Evolutionary conservation across 2,797 vertebrate genomes (phyloP), one percentile per base, ranked within the genome.

Genomic region (Diglossa cyanea): DNA sequence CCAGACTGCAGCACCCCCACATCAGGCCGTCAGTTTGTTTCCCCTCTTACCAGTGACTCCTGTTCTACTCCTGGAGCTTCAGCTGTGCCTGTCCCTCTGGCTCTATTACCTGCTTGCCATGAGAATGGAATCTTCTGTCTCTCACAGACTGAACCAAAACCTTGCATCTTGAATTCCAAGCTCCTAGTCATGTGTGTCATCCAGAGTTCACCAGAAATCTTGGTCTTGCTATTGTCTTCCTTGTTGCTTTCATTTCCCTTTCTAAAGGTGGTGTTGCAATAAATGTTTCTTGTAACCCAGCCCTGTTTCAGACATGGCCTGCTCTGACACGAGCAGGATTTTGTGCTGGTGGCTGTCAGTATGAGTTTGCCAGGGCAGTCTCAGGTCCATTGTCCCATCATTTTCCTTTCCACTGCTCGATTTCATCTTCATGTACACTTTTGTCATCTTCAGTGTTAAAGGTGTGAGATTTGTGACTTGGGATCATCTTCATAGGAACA

Each of bases 1-100:
- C 61, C 67, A 55, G 58, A 2, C 12, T 24, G 37, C 0, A 0
- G 55, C 54, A 37, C 13, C 40, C 24, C 30, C 15, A 1, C 11
- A 3, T 45, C 55, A 33, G 37, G 11, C 68, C 75, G 26, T 63
- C 54, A 23, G 13, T 18, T 76, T 76, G 40, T 42, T 33, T 35
- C 67, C 17, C 45, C 13, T 76, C 45, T 67, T 55, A 40, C 20
- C 26, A 20, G 20, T 31, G 40, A 21, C 13, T 70, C 24, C 2
- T 4, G 3, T 67, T 42, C 25, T 62, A 2, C 65, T 81, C 53
- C 28, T 45, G 53, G 23, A 39, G 68, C 63, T 65, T 51, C 63
- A 55, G 50, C 45, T 28, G 7, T 81, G 45, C 75, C n/a, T 44
- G 25, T 83, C 30, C 54, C 54, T 71, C 50, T 88, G 61, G 7